Base-by-base conservation (phyloP, 2,888 invertebrate genomes). In the Polia nebulosa region DNA sequence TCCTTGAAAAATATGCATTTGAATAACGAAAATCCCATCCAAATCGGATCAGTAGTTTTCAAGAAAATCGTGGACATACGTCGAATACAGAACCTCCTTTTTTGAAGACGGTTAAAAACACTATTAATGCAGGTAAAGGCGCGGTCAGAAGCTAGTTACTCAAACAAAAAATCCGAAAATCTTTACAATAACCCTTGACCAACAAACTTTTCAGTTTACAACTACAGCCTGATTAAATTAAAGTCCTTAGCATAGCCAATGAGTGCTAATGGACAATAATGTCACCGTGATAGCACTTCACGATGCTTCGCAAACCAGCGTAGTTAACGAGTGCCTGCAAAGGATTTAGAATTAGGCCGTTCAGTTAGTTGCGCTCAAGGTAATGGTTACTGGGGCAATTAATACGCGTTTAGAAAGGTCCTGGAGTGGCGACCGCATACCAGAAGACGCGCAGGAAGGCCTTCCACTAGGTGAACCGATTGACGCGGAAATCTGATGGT, bases 281-380 rank as follows among this genome's bases (percentile, higher is more conserved):
- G 70, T 51, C 73, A 69, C 45, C 17, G 29, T 67, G 67, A 56
- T 58, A 32, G 57, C 17, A 27, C 27, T 83, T 83, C 57, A n/a
- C 80, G 47, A n/a, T 15, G 29, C 17, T 6, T 22, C 57, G 82
- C 60, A 45, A 62, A 67, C 49, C 32, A 27, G 11, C 1, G 3
- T 44, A 25, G 32, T 81, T 80, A 75, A 41, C 80, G 45, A 13
- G 27, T 69, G 20, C 1, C 8, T 53, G 80, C 60, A 59, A 80
- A 80, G 60, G 58, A 52, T 68, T 56, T 71, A 74, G 75, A 87
- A 85, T 83, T 85, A 86, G 86, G 78, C 47, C 89, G 36, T 61
- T 68, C n/a, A 36, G 59, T 63, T 58, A 78, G 72, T 70, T 71
- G 9, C 5, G 13, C 47, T 20, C 71, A 78, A 81, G 81, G 81